Base-by-base conservation (phyloP, 2,113 vertebrate species). In the Pelecanus crispus region DNA sequence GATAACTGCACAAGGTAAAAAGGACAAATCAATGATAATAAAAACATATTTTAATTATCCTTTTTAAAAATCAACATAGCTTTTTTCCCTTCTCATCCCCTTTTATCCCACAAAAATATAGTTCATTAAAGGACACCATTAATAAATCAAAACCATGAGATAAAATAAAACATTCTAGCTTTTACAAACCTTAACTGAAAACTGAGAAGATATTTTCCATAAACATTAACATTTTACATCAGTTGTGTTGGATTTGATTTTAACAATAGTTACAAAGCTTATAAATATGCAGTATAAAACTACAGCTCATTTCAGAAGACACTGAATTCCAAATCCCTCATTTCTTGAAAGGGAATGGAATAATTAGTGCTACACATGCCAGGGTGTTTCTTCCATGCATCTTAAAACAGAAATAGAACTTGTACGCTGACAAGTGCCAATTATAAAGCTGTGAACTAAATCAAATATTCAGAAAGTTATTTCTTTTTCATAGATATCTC, bases 381-480 rank as follows among this genome's bases (percentile, higher is more conserved):
- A 68, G 78, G n/a, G 49, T 91, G 73, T 97, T 96, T 92, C 86
- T 96, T 96, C 81, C 50, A 78, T 81, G 81, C 71, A 96, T 96
- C 90, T 96, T 97, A 94, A 95, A 95, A 95, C 52, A 95, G 94
- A 91, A 94, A 91, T 91, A 91, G 92, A 95, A 95, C 45, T 82
- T 78, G 70, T 50, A 92, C 1, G 49, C 67, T 95, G 94, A 95
- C 91, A 97, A 92, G 83, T 95, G 96, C 58, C 95, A 96, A 94
- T 94, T 97, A 94, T 62, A 87, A 94, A 94, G 73, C 94, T 89
- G 88, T 56, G 83, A 96, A 84, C 32, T 89, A 81, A 94, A 94
- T 84, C 28, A 79, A 91, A 89, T 95, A 83, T 86, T 94, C 89
- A 90, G 49, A 85, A 94, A 95, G 74, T 31, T 80, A 66, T 58